Evolutionary conservation across 2,797 vertebrate species (phyloP).

Genomic region (Aplochiton taeniatus): DNA sequence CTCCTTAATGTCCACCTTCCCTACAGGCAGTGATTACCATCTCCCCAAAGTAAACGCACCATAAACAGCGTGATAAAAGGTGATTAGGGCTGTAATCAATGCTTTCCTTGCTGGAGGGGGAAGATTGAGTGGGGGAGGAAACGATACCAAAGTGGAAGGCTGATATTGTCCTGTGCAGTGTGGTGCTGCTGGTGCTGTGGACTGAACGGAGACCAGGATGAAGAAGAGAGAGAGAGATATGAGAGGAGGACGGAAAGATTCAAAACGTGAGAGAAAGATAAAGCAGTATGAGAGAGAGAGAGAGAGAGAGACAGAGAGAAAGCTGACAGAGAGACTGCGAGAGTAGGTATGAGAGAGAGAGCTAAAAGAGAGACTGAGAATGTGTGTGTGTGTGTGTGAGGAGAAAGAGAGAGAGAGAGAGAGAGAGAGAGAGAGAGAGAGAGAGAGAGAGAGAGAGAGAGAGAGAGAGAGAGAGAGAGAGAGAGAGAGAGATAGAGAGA

Average conservation of each 20-base stretch:
- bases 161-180: background rate
- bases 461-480: background rate
- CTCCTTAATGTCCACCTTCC: slow-evolving; percentile 1
- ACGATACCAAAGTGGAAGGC: background rate
- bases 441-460: background rate
- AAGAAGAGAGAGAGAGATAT: background rate
- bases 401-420: background rate
- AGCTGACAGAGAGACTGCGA: slow-evolving; percentile 1
- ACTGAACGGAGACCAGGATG: too few species aligned
- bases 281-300: background rate
- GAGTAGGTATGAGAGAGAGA: background rate
- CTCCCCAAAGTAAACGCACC: background rate
- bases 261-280: background rate
- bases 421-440: background rate
- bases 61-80: background rate
- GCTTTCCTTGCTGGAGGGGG: background rate
- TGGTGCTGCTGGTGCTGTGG: background rate
- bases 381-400: background rate
- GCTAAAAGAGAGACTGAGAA: background rate
- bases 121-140: slow-evolving; percentile 4
- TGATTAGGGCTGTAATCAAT: background rate
- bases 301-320: background rate
- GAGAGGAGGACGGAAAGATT: too few species aligned
- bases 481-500: background rate
- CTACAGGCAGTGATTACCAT: background rate